Conservation (phyloP, 2,113 vertebrate genomes). For the Etheostoma cragini region DNA sequence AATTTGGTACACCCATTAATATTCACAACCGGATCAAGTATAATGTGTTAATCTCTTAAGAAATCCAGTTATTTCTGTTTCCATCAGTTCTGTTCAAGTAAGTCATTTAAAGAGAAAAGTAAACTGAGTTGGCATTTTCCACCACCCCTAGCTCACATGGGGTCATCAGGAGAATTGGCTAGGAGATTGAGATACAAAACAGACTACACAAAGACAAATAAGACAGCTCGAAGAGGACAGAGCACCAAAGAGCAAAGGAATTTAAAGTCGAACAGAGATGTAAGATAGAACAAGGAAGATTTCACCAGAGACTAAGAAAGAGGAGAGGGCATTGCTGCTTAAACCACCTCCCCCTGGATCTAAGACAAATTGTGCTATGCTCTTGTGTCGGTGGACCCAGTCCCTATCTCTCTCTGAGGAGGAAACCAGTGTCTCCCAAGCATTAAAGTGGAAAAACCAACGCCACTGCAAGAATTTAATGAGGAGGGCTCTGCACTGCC, state of each 20-base stretch:
- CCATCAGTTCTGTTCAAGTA: not conserved
- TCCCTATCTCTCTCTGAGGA: conserved; percentile 62
- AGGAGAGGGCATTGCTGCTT: conserved; percentile 59
- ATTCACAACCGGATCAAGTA: not conserved
- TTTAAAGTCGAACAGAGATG: conserved; percentile 33
- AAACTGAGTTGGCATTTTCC: not conserved
- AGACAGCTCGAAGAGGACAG: conserved; percentile 23
- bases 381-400: conserved; percentile 50
- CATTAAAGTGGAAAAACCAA: conserved; percentile 84
- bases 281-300: conserved; percentile 38
- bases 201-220: conserved; percentile 18
- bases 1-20: not conserved
- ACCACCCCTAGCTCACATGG: not conserved
- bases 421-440: conserved; percentile 72
- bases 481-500: conserved; percentile 69
- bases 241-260: not conserved
- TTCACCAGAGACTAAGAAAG: conserved; percentile 53
- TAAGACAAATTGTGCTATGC: conserved; percentile 79
- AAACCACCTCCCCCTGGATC: conserved; percentile 72
- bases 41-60: not conserved
- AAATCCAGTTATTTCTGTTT: not conserved
- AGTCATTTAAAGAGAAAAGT: not conserved
- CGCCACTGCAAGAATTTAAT: conserved; percentile 81
- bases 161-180: conserved; percentile 8
- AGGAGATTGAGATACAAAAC: conserved; percentile 29